phyloP scores from a whole-genome alignment of 2,113 vertebrate species.

The Tiliqua scincoides region DNA sequence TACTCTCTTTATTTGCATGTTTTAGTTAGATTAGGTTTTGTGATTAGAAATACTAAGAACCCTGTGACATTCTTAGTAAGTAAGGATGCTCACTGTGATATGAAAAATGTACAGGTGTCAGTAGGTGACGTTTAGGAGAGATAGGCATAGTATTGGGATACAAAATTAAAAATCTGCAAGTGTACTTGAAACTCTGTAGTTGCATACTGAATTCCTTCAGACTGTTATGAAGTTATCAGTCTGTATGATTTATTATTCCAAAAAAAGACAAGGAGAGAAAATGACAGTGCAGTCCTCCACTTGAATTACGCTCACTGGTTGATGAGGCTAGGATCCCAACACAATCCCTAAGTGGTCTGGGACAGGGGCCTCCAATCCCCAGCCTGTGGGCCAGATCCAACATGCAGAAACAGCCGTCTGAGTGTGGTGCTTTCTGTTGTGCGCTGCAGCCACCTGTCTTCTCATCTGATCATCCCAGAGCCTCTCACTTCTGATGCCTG shows the following conservation, averaged over 20 bases:
- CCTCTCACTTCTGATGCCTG: no score
- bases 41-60: slow-evolving; percentile 26
- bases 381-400: no score
- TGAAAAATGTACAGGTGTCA: slow-evolving; percentile 16
- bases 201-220: slow-evolving; percentile 33
- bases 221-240: slow-evolving; percentile 9
- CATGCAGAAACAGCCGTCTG: no score
- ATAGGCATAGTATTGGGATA: slow-evolving; percentile 27
- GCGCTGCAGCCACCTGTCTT: no score
- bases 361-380: no score
- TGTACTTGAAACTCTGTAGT: slow-evolving; percentile 30
- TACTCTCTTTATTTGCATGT: slow-evolving; percentile 59
- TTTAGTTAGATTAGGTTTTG: slow-evolving; percentile 24
- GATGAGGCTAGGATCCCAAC: background rate
- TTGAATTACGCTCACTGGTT: background rate
- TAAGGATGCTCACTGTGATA: slow-evolving; percentile 9
- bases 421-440: no score
- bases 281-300: background rate
- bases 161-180: background rate
- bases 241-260: slow-evolving; percentile 26
- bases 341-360: background rate
- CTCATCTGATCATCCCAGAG: no score
- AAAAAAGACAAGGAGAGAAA: slow-evolving; percentile 35
- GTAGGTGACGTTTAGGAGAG: slow-evolving; percentile 30
- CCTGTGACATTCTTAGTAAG: background rate